Conservation (phyloP, 2,113 vertebrate species). For the Riparia riparia region DNA sequence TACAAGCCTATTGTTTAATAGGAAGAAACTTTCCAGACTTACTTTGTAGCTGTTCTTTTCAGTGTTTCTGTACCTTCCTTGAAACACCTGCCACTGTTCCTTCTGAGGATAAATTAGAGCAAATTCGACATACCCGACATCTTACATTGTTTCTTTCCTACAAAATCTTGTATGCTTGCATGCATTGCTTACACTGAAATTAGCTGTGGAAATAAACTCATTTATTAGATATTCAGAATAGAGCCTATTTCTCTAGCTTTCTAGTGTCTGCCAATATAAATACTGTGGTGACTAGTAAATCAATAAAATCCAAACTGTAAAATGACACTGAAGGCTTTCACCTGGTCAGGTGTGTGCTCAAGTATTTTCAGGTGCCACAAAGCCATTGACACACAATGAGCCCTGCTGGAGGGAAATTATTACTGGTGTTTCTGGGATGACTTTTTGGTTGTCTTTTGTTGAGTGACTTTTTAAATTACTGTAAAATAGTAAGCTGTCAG, state of each 20-base stretch:
- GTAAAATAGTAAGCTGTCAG: not conserved
- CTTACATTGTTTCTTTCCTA: not conserved
- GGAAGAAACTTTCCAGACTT: not conserved
- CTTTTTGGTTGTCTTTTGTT: not conserved
- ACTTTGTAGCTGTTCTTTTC: not conserved
- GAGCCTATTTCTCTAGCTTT: not conserved
- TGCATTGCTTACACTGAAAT: not conserved
- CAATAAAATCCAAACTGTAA: not conserved
- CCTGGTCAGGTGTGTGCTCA: not conserved
- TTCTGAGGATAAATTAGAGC: not conserved
- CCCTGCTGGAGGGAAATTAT: not conserved
- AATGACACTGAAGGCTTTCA: not conserved
- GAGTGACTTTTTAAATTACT: not conserved
- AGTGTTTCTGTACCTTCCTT: not conserved
- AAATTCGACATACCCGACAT: not conserved
- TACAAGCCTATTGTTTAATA: not conserved
- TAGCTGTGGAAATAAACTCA: not conserved
- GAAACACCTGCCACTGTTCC: not conserved
- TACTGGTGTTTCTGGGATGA: conserved; percentile 17
- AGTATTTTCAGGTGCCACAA: not conserved
- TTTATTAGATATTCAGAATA: not conserved
- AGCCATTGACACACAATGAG: not conserved
- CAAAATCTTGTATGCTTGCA: not conserved
- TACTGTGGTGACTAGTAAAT: not conserved
- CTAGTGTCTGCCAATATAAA: not conserved